A percentile compares a stretch with the other conserved stretches of the same genome.
These are phyloP conservation scores for Antheraea pernyi DNA, from an alignment of 1,140 invertebrate species.

Conservation along the genomic window DNA sequence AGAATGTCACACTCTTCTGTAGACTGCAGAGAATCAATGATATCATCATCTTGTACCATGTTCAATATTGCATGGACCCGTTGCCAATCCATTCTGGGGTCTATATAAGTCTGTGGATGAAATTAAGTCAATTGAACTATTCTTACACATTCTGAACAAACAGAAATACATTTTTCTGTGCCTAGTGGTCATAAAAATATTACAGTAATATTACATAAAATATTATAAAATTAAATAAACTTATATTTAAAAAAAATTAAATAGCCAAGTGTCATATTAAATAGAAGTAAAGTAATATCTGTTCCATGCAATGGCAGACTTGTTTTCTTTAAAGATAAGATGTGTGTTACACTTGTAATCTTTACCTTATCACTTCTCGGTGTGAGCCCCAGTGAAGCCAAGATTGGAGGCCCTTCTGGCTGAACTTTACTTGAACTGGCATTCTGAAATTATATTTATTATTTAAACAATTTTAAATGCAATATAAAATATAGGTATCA, in stretches of 20 bases:
- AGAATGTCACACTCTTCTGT: conserved; percentile 65
- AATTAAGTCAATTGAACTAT: conserved; percentile 74
- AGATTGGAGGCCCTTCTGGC: conserved; percentile 75
- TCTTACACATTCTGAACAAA: conserved; percentile 28
- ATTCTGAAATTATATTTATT: conserved; percentile 51
- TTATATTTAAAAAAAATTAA: neutral
- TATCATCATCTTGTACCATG: conserved; percentile 71
- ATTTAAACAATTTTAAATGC: neutral
- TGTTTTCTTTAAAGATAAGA: conserved; percentile 43
- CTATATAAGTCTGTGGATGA: conserved; percentile 76
- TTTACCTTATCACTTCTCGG: conserved; percentile 79
- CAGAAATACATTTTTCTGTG: neutral
- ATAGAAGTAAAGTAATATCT: conserved; percentile 14
- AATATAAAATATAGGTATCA: neutral
- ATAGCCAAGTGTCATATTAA: conserved; percentile 40
- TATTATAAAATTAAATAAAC: neutral
- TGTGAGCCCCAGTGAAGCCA: conserved; percentile 75
- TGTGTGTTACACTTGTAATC: conserved; percentile 42
- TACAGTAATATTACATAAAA: too few relatives aligned
- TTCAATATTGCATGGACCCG: conserved; percentile 75
- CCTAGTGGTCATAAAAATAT: too few relatives aligned
- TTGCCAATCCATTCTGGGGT: conserved; percentile 76
- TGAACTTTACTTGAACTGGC: conserved; percentile 55
- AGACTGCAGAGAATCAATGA: conserved; percentile 66
- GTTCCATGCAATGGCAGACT: conserved; percentile 26